Evolutionary conservation across 2,113 vertebrate species (phyloP), one percentile per base, ranked within the genome.

Genomic region (Castor canadensis): DNA sequence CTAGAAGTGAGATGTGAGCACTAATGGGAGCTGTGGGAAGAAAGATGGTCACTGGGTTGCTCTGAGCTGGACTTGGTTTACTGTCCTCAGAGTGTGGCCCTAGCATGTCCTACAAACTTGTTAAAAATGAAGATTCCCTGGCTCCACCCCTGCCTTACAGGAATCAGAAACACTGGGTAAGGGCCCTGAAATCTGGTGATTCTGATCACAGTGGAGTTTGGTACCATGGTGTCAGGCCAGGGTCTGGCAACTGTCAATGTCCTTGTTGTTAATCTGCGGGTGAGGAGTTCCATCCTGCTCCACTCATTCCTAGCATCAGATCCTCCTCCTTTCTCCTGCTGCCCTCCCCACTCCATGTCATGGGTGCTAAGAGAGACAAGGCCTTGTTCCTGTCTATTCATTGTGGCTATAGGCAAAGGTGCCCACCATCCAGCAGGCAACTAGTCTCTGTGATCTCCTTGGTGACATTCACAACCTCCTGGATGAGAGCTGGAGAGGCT

Each of bases 291-390:
- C 0, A 9, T 54, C 22, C 38, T 47, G 81, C 52, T 54, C 47
- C 1, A 4, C 26, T 9, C 0, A 9, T 20, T 79, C 64, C 3
- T 0, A 11, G 5, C 15, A 22, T 47, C 66, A 24, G 9, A n/a
- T 49, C 76, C 24, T 43, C 17, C 22, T 9, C 35, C 47, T 4
- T 16, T 64, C 49, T 58, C 77, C 54, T 32, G 32, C 64, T 64
- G 1, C 15, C 35, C 16, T 28, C 45, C 60, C 1, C 28, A 8
- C 45, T 32, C n/a, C 58, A 3, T 32, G 6, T 43, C 26, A 45
- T 6, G 45, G 58, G 6, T 19, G 12, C 49, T 75, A 38, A 40
- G 15, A 56, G 47, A 49, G 69, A 62, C 35, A 17, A 24, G 40
- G 40, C 35, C 67, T 69, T 13, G 20, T 28, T 77, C 69, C 6